Percentiles rank a stretch among this genome's conserved stretches.
These are phyloP conservation scores for Corythoichthys haematopterus DNA, from an alignment of 2,113 vertebrate genomes.

Conservation along the genomic window DNA sequence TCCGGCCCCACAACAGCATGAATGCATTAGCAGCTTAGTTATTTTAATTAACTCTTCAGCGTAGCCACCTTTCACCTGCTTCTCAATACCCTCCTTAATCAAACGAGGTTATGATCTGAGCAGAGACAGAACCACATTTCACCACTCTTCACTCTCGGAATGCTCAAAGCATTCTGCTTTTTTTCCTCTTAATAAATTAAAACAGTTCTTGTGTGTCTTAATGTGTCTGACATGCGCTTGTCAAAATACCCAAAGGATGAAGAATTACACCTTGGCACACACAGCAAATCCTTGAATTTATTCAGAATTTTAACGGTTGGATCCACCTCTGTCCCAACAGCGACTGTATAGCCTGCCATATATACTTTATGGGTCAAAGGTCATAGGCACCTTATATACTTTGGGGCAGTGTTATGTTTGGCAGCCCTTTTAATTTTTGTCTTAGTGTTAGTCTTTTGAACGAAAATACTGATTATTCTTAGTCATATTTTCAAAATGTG, in stretches of 20 bases:
- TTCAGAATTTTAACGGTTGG: neutral
- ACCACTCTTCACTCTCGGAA: neutral
- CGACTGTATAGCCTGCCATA: neutral
- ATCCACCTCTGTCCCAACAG: neutral
- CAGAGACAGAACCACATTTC: neutral
- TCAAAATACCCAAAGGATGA: neutral
- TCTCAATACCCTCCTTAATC: constrained; percentile 22
- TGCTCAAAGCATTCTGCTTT: neutral
- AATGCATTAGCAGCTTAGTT: constrained; percentile 38
- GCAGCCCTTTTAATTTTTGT: no score
- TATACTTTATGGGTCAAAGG: neutral
- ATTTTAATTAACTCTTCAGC: constrained; percentile 53
- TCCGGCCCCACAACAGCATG: constrained; percentile 29
- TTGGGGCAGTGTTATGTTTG: no score
- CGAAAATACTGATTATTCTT: no score
- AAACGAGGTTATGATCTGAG: constrained; percentile 21
- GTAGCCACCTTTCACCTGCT: constrained; percentile 44
- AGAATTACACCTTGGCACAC: neutral
- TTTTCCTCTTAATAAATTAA: neutral
- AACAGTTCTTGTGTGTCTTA: neutral
- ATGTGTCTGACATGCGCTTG: neutral
- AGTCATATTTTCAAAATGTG: no score
- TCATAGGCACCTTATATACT: neutral
- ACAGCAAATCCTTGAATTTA: neutral
- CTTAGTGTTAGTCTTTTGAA: no score